Base-by-base conservation (phyloP, 2,888 invertebrate species). In the Leptopilina myrica region DNA sequence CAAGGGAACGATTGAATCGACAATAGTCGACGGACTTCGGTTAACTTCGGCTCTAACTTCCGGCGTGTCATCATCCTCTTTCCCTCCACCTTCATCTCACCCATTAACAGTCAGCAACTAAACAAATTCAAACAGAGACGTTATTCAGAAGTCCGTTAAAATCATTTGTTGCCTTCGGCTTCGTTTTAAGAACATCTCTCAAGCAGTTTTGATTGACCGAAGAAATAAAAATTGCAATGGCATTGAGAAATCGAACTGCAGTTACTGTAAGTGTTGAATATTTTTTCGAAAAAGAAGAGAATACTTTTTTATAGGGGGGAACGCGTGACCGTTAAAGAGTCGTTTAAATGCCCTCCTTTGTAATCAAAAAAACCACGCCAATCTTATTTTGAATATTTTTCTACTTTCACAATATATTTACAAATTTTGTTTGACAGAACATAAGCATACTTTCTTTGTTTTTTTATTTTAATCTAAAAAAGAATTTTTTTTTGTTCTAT, bases 191-290 rank as follows among this genome's bases (percentile, higher is more conserved):
- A 56, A 14, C 33, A 33, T 56, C n/a, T 73, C 26, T 73, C 56
- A 15, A 56, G 73, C n/a, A 33, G 12, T 14, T 78, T 78, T 64
- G 12, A 64, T 76, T 59, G 6, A 26, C 64, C 12, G 14, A 14
- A 66, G 64, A 20, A 15, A 80, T 43, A 80, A 77, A 26, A 80
- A 81, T 79, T 77, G 86, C 82, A 66, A 90, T 90, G 90, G 90
- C 91, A 79, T 84, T 86, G 79, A 89, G 88, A 87, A 89, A 85
- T 86, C 89, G 89, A 80, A 85, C 84, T 5, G 84, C 85, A 76
- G 80, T 86, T 76, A 80, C 86, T 87, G 90, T 90, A 76, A 90
- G 90, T 82, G 7, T 0, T 15, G 7, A 66, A 64, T 64, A 56
- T 11, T 49, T 73, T 73, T 14, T 0, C 9, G 6, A 73, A 33